Conservation (phyloP, 2,888 invertebrate species). For the Opisthograptis luteolata region DNA sequence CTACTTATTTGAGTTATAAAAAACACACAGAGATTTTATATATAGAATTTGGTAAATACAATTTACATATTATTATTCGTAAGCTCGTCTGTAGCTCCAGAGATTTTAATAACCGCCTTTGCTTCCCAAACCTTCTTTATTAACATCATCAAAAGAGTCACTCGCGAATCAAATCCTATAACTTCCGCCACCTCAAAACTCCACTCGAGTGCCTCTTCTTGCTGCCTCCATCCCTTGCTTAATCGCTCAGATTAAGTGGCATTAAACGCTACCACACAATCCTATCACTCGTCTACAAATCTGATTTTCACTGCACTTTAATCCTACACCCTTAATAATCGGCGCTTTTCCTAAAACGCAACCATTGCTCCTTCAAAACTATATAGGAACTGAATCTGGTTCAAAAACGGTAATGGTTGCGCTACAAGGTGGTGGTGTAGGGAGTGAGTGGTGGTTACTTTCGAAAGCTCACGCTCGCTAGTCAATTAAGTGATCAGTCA, state of each 20-base stretch:
- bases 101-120: slow-evolving; percentile 4
- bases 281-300: slow-evolving; percentile 77
- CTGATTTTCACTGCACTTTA: slow-evolving; percentile 79
- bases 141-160: slow-evolving; percentile 30
- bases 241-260: slow-evolving; percentile 72
- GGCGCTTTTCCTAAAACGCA: slow-evolving; percentile 19
- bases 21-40: too few species aligned
- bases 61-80: not conserved
- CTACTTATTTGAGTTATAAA: too few species aligned
- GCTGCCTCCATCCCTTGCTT: slow-evolving; percentile 57
- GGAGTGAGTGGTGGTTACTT: slow-evolving; percentile 43
- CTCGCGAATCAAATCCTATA: slow-evolving; percentile 51
- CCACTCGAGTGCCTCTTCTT: slow-evolving; percentile 52
- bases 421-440: slow-evolving; percentile 25
- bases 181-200: slow-evolving; percentile 42
- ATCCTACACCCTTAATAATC: slow-evolving; percentile 47
- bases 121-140: slow-evolving; percentile 2
- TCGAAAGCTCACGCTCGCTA: slow-evolving; percentile 71
- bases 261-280: slow-evolving; percentile 72
- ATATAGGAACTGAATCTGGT: not conserved
- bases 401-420: slow-evolving; percentile 44
- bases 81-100: not conserved
- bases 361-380: slow-evolving; percentile 41
- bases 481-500: slow-evolving; percentile 83
- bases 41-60: too few species aligned